Evolutionary conservation across 1,140 invertebrate genomes (phyloP), one percentile per base, ranked within the genome.

Genomic region (Bombyx mandarina): DNA sequence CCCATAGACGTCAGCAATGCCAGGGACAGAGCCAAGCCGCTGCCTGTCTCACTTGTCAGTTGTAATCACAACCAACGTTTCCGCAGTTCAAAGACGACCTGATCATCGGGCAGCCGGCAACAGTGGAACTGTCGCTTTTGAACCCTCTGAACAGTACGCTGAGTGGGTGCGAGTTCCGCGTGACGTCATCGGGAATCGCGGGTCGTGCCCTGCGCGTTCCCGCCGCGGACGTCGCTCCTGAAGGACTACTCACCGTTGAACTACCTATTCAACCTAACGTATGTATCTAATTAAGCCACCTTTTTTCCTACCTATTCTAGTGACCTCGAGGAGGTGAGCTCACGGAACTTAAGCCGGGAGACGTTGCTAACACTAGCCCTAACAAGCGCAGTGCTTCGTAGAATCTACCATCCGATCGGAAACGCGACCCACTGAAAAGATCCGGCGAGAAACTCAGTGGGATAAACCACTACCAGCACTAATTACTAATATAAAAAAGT

Each of bases 91-190:
- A 89, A 54, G 88, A 82, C 9, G 89, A 91, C 55, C 76, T 91
- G 2, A 67, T 87, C 10, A 78, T 92, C n/a, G 89, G 89, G 10
- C 79, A 88, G 71, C 79, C 90, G 45, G 49, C 65, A 0, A 69
- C 58, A 0, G 73, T 71, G 0, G 57, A 65, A 3, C 79, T 94
- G 8, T 90, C 90, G 8, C 94, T 95, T 67, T 88, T 82, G 54
- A 95, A 95, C 80, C 93, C 94, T 0, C 73, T 95, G 57, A 89
- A 91, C 22, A 86, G 78, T 3, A 58, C 64, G 0, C 55, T 63
- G 3, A 63, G 58, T 6, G 54, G 57, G 1, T 59, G 61, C 12
- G 61, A 63, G 26, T 59, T 63, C 45, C 42, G 61, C 0, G 7
- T 63, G 51, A 60, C 62, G 9, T 60, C 62, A 54, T 57, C 58